These are phyloP conservation scores for Dromaius novaehollandiae DNA, from an alignment of 2,113 vertebrate species.

Conservation along the genomic window DNA sequence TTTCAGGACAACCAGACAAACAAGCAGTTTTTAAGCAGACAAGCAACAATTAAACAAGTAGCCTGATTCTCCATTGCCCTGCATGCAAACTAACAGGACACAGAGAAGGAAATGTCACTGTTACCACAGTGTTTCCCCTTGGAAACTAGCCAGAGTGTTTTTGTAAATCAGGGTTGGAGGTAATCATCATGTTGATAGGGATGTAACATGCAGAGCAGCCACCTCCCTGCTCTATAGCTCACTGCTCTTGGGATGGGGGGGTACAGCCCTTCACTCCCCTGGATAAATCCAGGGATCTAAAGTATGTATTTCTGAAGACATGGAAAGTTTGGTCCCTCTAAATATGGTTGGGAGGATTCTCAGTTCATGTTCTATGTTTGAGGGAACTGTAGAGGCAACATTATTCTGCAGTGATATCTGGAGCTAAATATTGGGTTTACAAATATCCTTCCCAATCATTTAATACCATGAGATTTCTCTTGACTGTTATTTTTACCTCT, in stretches of 20 bases:
- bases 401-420: background rate
- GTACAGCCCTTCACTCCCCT: background rate
- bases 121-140: background rate
- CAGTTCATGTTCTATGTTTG: background rate
- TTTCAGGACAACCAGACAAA: too few relatives aligned
- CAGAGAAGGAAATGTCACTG: too few relatives aligned
- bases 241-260: background rate
- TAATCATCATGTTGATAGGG: fast-evolving
- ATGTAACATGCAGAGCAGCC: fast-evolving
- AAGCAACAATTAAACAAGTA: too few relatives aligned
- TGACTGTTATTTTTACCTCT: background rate
- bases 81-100: too few relatives aligned
- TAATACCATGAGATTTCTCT: background rate
- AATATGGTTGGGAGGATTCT: background rate
- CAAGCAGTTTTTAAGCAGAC: too few relatives aligned
- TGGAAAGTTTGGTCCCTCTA: background rate
- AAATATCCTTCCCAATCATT: background rate
- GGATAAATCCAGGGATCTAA: background rate
- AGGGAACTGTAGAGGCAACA: background rate
- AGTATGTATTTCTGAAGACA: fast-evolving
- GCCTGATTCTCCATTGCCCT: too few relatives aligned
- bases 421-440: background rate
- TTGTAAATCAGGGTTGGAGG: background rate
- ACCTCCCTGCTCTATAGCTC: background rate
- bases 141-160: background rate